Conservation (phyloP, 2,888 invertebrate species). For the Dinocampus coccinellae region DNA sequence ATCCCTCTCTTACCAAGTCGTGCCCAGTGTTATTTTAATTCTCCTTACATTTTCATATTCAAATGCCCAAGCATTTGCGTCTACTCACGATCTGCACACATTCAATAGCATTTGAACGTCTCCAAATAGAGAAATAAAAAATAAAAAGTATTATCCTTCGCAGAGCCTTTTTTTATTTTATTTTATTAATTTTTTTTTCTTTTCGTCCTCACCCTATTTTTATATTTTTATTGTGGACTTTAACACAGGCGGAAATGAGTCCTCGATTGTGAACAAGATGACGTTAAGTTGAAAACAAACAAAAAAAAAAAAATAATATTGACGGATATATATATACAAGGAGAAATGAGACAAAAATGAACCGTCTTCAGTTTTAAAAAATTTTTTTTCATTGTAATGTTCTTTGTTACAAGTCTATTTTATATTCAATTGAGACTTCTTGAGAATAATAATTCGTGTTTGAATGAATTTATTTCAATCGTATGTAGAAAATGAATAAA, state of each 20-base stretch:
- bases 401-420: not conserved
- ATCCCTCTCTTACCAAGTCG: constrained; percentile 25
- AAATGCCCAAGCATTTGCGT: constrained; percentile 46
- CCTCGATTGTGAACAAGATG: constrained; percentile 34
- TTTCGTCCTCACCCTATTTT: too few species aligned
- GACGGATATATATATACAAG: not conserved
- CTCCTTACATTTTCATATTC: constrained; percentile 63
- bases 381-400: not conserved
- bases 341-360: not conserved
- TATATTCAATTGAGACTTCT: constrained; percentile 5
- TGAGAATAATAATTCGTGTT: not conserved
- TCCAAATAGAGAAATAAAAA: not conserved
- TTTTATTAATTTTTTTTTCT: too few species aligned
- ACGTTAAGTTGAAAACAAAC: constrained; percentile 14
- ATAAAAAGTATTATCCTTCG: constrained; percentile 16
- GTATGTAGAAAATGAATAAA: too few species aligned
- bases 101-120: constrained; percentile 47
- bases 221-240: not conserved
- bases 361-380: not conserved
- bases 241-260: constrained; percentile 34
- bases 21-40: constrained; percentile 65
- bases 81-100: constrained; percentile 20
- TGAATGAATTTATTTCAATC: not conserved
- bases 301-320: not conserved
- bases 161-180: not conserved